Conservation (phyloP, 2,888 invertebrate species). For the Heliconius ethilla region DNA sequence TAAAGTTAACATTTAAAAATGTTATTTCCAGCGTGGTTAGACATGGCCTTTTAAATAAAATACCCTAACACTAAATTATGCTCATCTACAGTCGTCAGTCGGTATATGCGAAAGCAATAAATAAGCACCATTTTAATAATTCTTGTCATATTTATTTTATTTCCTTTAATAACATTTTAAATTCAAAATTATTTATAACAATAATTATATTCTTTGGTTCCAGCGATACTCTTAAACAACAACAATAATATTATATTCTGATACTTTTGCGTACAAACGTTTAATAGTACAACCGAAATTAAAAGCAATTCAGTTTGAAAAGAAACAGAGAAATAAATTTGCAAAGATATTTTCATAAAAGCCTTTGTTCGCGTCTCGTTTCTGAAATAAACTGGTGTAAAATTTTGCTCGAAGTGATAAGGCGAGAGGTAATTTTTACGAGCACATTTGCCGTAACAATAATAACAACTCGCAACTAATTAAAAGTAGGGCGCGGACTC, state of each 20-base stretch:
- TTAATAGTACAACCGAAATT: constrained; percentile 21
- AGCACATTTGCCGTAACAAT: constrained; percentile 71
- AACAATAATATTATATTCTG: not conserved
- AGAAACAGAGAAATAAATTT: constrained; percentile 38
- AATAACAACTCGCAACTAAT: constrained; percentile 79
- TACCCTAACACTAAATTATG: too few species aligned
- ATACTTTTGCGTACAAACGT: not conserved
- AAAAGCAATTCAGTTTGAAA: constrained; percentile 34
- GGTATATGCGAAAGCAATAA: too few species aligned
- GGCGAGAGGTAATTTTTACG: constrained; percentile 70
- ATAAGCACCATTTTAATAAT: too few species aligned
- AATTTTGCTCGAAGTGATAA: constrained; percentile 61
- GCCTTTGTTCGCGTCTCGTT: constrained; percentile 41
- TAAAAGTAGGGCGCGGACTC: constrained; percentile 70
- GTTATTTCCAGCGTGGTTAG: too few species aligned
- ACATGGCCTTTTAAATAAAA: too few species aligned
- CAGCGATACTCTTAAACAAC: not conserved
- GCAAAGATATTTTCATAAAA: constrained; percentile 39
- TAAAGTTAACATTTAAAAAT: too few species aligned
- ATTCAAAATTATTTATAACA: not conserved
- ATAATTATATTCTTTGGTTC: not conserved
- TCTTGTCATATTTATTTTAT: not conserved
- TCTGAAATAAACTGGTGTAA: constrained; percentile 49
- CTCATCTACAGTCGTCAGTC: too few species aligned
- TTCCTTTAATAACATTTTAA: not conserved